Evolutionary conservation across 1,140 invertebrate species (phyloP), one percentile per base, ranked within the genome.

Genomic region (Lysiphlebus fabarum): DNA sequence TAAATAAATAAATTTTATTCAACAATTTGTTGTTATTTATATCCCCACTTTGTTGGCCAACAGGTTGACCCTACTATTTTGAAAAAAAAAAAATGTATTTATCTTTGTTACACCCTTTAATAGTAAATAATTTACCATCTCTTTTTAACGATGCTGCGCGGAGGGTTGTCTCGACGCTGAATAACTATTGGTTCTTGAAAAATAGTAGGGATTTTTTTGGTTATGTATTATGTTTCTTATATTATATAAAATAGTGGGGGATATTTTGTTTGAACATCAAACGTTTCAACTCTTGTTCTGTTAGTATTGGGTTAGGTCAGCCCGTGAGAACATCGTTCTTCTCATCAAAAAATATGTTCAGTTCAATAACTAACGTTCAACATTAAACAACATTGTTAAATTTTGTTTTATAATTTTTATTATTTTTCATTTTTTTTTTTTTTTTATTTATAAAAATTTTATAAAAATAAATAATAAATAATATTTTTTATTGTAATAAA

Each of bases 291-390:
- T 60, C 57, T 73, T 26, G 17, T 68, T 72, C 63, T 72, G 62
- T 72, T 71, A 77, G 75, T 77, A 72, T 77, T 77, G 73, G 74
- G 75, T 76, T 75, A 77, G 75, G 75, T 77, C 75, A 77, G 73
- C 75, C 73, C 74, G 64, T 59, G 64, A 69, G n/a, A 65, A 69
- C 59, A 65, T 72, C 67, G 67, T 59, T 62, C 43, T 62, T 54
- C 42, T 53, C 41, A 41, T 58, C 48, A 1, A 1, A 2, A 26
- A 26, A 9, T 53, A 36, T 33, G 11, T 37, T 54, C 44, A 43
- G 14, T 54, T 44, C 41, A 36, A 12, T 53, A 51, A 34, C 34
- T 5, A 53, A 34, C 43, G 38, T 62, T 45, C 45, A 14, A 36
- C 54, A 53, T 43, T 7, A 4, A 41, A 12, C 53, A 37, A 38